Evolutionary conservation across 1,140 invertebrate genomes (phyloP).

Genomic region (Schlechtendalia chinensis): DNA sequence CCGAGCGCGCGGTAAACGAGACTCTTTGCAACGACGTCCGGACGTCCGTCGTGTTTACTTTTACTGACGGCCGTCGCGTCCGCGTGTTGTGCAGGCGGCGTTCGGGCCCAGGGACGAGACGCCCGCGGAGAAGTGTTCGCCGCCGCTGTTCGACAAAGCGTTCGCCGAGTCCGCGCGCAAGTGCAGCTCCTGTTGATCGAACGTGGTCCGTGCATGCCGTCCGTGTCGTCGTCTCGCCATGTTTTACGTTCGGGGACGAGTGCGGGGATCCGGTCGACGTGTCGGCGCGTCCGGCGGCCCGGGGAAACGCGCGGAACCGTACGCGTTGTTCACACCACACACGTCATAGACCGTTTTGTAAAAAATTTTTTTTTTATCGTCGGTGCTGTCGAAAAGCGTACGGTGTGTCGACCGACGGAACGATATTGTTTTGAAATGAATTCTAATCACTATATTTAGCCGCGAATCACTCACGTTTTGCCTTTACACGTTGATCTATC

Average conservation of each 20-base stretch:
- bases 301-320: no score
- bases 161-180: constrained; percentile 33
- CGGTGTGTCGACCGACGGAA: background rate
- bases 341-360: no score
- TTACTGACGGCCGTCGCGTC: no score
- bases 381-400: no score
- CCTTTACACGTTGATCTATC: background rate
- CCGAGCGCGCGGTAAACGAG: constrained; percentile 16
- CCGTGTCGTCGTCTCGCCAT: background rate
- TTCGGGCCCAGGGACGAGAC: constrained; percentile 28
- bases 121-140: constrained; percentile 32
- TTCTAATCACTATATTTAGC: background rate
- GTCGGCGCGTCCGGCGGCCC: no score
- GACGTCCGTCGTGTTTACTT: no score
- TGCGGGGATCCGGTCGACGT: no score
- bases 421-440: background rate
- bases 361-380: no score
- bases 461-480: constrained; percentile 22
- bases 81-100: background rate
- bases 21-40: no score
- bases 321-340: no score
- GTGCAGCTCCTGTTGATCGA: constrained; percentile 31
- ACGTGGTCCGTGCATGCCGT: background rate
- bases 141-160: constrained; percentile 40
- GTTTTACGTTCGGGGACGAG: no score